Evolutionary conservation across 2,113 vertebrate species (phyloP), one percentile per base, ranked within the genome.

Genomic region (Ramphastos sulfuratus): DNA sequence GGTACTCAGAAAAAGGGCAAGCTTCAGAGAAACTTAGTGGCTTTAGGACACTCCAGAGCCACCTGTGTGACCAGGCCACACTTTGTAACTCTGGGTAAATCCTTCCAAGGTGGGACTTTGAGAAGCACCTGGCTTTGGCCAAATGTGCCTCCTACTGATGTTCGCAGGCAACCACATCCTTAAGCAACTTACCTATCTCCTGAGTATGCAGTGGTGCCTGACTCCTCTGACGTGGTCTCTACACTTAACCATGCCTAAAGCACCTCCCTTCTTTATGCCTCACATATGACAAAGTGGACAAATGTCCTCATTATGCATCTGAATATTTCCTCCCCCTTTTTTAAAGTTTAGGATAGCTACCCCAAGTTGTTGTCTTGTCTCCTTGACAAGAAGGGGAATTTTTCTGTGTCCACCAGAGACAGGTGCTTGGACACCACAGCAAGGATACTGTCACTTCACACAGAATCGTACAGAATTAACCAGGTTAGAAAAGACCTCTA

Each of bases 51-150:
- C 13, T 39, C 33, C 21, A 17, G 20, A 18, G 6, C n/a, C 0
- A 0, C 19, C 37, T 18, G 23, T 1, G 1, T 20, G 25, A 27
- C 48, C 1, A 0, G 5, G 24, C 15, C 0, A 1, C 7, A 10
- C 25, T 25, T 31, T 15, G 19, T 23, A 64, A 39, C 24, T 14
- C 28, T 1, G 0, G 12, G 52, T 42, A 81, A 71, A 66, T 60
- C 19, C 18, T 2, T 7, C 30, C 37, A 19, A 80, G 71, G 28
- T 0, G 0, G n/a, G 64, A 85, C 39, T 66, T 59, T 31, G 20
- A 35, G n/a, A 54, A 71, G 31, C 17, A 19, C 44, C 20, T 55
- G 59, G 23, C 28, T 42, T 42, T 70, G 21, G 42, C 4, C 25
- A 12, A 56, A 58, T 13, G 24, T 28, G 50, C 58, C 35, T 64